phyloP scores from a whole-genome alignment of 2,113 vertebrate species.

The Triplophysa tibetana region DNA sequence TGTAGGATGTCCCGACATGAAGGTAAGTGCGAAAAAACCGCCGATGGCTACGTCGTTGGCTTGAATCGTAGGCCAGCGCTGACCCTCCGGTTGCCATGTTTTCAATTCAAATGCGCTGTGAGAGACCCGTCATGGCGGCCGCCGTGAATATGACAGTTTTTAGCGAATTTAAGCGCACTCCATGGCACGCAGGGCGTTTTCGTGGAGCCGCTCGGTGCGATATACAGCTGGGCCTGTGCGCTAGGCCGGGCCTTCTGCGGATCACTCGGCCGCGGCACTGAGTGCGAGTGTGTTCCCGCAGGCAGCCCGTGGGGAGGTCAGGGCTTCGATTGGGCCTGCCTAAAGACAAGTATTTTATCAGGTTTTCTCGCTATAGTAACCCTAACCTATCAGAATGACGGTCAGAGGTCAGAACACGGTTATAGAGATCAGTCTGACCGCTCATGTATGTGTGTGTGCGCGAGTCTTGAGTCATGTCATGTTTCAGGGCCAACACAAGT shows the following conservation, averaged over 20 bases:
- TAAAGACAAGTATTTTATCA: conserved; percentile 4
- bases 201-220: neutral
- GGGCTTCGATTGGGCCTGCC: conserved; percentile 44
- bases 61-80: conserved; percentile 52
- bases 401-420: neutral
- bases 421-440: conserved; percentile 5
- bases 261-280: neutral
- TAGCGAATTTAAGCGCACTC: neutral
- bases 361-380: neutral
- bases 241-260: conserved; percentile 12
- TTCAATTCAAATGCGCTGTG: conserved; percentile 64
- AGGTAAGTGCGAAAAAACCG: conserved; percentile 74
- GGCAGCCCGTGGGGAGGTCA: conserved; percentile 41
- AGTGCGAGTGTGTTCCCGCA: conserved; percentile 38
- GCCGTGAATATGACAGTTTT: conserved; percentile 49
- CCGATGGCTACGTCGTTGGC: conserved; percentile 55
- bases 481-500: conserved; percentile 43
- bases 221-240: neutral
- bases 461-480: conserved; percentile 50
- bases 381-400: neutral
- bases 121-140: conserved; percentile 56
- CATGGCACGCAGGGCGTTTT: neutral
- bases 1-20: conserved; percentile 92
- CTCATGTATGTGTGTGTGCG: conserved; percentile 12
- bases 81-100: conserved; percentile 55